phyloP scores from a whole-genome alignment of 2,797 vertebrate genomes.

The Sciaenops ocellatus region DNA sequence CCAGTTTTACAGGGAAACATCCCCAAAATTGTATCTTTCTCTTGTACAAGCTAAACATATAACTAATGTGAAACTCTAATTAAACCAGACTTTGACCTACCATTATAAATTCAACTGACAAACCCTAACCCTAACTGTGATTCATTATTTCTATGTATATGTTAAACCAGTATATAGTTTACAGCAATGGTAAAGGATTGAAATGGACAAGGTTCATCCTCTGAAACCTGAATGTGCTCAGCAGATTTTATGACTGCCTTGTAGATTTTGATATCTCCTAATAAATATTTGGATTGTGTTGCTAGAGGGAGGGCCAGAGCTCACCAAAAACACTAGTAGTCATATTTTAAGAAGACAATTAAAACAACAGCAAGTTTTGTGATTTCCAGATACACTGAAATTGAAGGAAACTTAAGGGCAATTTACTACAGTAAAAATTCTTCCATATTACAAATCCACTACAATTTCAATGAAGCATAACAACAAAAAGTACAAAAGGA shows the following conservation, averaged over 20 bases:
- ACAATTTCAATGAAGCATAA: neutral
- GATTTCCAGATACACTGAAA: neutral
- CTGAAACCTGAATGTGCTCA: neutral
- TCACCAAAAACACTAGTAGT: neutral
- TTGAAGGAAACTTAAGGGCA: neutral
- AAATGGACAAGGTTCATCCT: slow-evolving; percentile 14
- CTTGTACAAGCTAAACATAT: neutral
- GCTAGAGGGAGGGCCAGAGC: neutral
- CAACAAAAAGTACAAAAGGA: neutral
- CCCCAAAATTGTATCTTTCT: neutral
- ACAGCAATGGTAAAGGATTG: neutral
- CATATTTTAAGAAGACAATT: neutral
- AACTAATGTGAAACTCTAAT: neutral
- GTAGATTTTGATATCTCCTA: neutral
- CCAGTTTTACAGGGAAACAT: neutral
- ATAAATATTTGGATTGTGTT: neutral
- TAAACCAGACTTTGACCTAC: neutral
- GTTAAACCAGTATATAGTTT: neutral
- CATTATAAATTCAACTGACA: neutral
- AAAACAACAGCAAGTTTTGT: neutral
- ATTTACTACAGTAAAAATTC: too few relatives aligned
- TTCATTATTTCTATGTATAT: too few relatives aligned
- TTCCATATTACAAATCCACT: neutral
- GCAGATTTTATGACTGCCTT: neutral
- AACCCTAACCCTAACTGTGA: neutral